Evolutionary conservation across 2,797 vertebrate genomes (phyloP).

Genomic region (Bryconaethiops microstoma): DNA sequence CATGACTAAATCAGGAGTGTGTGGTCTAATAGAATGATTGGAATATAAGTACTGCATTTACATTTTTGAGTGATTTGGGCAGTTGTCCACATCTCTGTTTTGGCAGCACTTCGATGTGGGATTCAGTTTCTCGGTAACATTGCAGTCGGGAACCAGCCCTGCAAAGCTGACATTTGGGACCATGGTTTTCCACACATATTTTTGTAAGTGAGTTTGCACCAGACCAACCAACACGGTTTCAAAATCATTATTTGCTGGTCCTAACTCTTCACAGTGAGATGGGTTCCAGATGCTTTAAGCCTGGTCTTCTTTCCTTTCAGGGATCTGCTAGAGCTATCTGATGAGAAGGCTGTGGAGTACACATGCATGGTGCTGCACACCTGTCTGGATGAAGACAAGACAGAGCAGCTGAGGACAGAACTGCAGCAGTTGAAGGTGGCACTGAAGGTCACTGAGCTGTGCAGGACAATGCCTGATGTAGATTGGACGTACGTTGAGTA

Average conservation of each 20-base stretch:
- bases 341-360: conserved; percentile 85
- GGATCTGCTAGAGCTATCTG: conserved; percentile 79
- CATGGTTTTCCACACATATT: conserved; percentile 73
- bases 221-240: conserved; percentile 25
- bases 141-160: conserved; percentile 78
- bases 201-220: conserved; percentile 73
- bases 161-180: conserved; percentile 80
- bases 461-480: conserved; percentile 79
- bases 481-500: conserved; percentile 88
- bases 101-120: conserved; percentile 78
- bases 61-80: neutral
- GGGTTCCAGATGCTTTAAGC: conserved; percentile 1
- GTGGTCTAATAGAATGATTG: neutral
- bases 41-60: neutral
- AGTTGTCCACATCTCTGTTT: conserved; percentile 29
- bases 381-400: conserved; percentile 82
- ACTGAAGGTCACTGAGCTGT: conserved; percentile 77
- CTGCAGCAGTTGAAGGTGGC: conserved; percentile 67
- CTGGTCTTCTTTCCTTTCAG: conserved; percentile 69
- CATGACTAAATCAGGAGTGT: neutral
- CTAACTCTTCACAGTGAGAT: conserved; percentile 17
- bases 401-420: conserved; percentile 67
- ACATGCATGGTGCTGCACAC: conserved; percentile 91
- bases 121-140: conserved; percentile 85
- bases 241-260: conserved; percentile 23